Base-by-base conservation (phyloP, 92 coral and sea anemone genomes). In the Porites rus region DNA sequence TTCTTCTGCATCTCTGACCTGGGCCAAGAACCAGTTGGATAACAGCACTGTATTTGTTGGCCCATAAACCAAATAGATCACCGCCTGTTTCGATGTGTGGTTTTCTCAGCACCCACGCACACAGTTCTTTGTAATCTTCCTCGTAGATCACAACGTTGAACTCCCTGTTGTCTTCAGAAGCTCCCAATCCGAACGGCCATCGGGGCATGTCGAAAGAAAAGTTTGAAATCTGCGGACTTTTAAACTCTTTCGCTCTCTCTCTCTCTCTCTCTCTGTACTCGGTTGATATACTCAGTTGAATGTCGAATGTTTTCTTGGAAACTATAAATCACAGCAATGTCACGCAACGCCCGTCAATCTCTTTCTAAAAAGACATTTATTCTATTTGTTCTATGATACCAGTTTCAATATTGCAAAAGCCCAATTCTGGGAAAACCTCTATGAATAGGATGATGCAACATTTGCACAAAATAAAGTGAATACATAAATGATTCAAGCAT, bases 21-120 rank as follows among this genome's bases (percentile, higher is more conserved):
- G 98, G 98, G n/a, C 98, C 98, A 24, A 96, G 82, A 22, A 85
- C 94, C 17, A 96, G 86, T 67, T 96, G 98, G 22, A 92, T 86
- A 13, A 84, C 96, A 14, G 95, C 98, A 7, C 77, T 92, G 62
- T 77, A 78, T n/a, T 92, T 72, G 88, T 96, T 94, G 31, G 88
- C 69, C 98, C 98, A 96, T 69, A 95, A 69, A 60, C 98, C 98
- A 76, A 95, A 95, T 87, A 95, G 77, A 84, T 95, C 98, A 16
- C 98, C 98, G 14, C 98, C 98, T 8, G 96, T 96, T 75, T 96
- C 98, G 31, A 92, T 91, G 68, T 90, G n/a, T 52, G 76, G 89
- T 43, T 88, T 91, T 77, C 24, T 79, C 14, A 80, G 69, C 50
- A 93, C 93, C 93, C 94, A 89, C 46, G 86, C 69, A 24, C 89